Percentiles rank a stretch among this genome's conserved stretches.
Evolutionary conservation across 2,888 invertebrate genomes (phyloP).

Genomic region (Corbicula japonica): DNA sequence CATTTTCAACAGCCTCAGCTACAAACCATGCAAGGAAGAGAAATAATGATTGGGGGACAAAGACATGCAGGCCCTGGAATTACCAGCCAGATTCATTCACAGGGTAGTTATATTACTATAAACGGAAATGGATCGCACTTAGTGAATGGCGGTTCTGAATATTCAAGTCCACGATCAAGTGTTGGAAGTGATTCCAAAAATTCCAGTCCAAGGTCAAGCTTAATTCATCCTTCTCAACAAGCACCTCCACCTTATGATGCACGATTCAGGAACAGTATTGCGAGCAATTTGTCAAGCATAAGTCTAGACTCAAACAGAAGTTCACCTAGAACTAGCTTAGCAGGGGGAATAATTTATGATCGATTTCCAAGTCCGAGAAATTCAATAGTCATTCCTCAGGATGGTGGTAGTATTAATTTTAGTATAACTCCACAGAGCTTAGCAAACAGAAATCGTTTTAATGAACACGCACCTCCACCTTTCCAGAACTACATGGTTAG

Average conservation of each 20-base stretch:
- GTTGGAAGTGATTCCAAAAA: slow-evolving; percentile 82
- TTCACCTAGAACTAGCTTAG: slow-evolving; percentile 85
- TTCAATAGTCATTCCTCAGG: slow-evolving; percentile 82
- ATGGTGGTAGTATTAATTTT: slow-evolving; percentile 53
- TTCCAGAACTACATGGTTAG: slow-evolving; percentile 75
- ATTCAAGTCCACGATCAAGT: slow-evolving; percentile 85
- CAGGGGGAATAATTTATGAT: slow-evolving; percentile 77
- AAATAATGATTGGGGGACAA: slow-evolving; percentile 74
- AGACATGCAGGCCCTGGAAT: slow-evolving; percentile 71
- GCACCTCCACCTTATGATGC: slow-evolving; percentile 78
- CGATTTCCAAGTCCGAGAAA: slow-evolving; percentile 86
- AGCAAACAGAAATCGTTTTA: slow-evolving; percentile 77
- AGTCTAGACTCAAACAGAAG: slow-evolving; percentile 88
- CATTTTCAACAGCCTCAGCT: slow-evolving; percentile 33
- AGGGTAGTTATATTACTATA: slow-evolving; percentile 57
- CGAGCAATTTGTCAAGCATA: slow-evolving; percentile 84
- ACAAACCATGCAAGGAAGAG: slow-evolving; percentile 52
- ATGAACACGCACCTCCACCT: slow-evolving; percentile 77
- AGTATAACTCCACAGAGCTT: slow-evolving; percentile 63
- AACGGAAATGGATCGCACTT: slow-evolving; percentile 58
- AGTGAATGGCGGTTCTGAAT: slow-evolving; percentile 38
- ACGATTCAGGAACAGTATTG: slow-evolving; percentile 76
- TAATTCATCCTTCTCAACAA: slow-evolving; percentile 76
- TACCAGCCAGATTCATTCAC: slow-evolving; percentile 30
- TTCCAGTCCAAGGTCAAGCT: slow-evolving; percentile 81